Conservation (phyloP, 2,797 vertebrate species). For the Enteromius mattozi region DNA sequence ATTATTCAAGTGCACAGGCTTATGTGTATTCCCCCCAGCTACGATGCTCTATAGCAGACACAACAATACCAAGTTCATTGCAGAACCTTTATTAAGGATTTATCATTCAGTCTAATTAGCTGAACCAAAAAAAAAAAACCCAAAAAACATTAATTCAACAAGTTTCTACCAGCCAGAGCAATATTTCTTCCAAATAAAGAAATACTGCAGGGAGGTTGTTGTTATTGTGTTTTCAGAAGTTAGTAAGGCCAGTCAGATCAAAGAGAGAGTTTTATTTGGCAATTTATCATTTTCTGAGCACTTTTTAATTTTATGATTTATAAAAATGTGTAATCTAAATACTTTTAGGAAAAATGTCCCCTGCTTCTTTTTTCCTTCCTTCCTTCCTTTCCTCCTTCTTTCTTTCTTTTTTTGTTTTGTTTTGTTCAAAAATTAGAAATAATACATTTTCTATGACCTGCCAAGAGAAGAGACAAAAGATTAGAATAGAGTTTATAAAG, state of each 20-base stretch:
- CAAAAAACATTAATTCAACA: neutral
- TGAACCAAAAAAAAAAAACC: neutral
- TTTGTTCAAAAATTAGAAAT: neutral
- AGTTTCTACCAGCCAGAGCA: neutral
- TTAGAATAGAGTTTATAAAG: neutral
- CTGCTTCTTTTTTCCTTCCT: neutral
- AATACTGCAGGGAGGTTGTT: neutral
- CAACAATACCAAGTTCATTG: conserved; percentile 9
- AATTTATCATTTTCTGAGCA: neutral
- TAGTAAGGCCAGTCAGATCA: neutral
- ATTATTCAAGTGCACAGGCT: neutral
- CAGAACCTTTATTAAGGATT: conserved; percentile 16
- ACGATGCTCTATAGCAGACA: neutral
- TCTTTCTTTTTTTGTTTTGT: neutral
- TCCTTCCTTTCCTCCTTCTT: neutral
- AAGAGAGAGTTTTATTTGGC: neutral
- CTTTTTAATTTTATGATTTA: neutral
- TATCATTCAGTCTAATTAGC: conserved; percentile 16
- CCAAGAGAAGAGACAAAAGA: neutral
- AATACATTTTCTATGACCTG: neutral
- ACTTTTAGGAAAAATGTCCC: neutral
- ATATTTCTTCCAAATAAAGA: conserved; percentile 9
- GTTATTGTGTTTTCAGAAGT: neutral
- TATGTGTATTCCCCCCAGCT: neutral
- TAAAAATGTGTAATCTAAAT: neutral